Conservation (phyloP, 1,140 invertebrate species). For the Lutraria rhynchaena region DNA sequence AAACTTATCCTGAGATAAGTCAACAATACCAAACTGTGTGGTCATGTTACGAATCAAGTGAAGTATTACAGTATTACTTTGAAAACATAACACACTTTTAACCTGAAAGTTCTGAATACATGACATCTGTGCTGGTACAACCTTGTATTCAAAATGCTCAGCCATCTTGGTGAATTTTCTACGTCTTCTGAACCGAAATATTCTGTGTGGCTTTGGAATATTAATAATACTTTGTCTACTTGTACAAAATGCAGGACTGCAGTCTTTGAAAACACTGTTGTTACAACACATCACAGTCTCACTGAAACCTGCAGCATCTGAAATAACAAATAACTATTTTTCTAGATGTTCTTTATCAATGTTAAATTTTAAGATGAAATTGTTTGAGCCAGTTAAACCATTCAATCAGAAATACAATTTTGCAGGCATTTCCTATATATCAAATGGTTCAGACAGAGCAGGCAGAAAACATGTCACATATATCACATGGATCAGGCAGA, state of each 20-base stretch:
- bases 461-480: no score
- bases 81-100: slow-evolving; percentile 80
- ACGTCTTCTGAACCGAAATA: slow-evolving; percentile 79
- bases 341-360: no score
- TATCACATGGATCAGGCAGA: no score
- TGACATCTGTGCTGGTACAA: slow-evolving; percentile 81
- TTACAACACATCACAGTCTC: slow-evolving; percentile 79
- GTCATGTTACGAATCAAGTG: slow-evolving; percentile 80
- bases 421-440: no score
- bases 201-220: slow-evolving; percentile 76
- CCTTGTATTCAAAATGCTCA: slow-evolving; percentile 82
- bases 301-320: slow-evolving; percentile 80
- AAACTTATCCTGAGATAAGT: slow-evolving; percentile 79
- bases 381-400: no score
- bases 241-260: slow-evolving; percentile 80
- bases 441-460: no score
- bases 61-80: slow-evolving; percentile 76
- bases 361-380: not conserved
- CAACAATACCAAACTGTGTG: slow-evolving; percentile 81
- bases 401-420: no score
- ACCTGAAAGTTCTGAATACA: slow-evolving; percentile 82
- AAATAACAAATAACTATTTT: slow-evolving; percentile 20
- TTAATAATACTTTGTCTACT: slow-evolving; percentile 81
- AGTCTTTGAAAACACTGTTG: slow-evolving; percentile 80
- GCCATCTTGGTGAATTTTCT: slow-evolving; percentile 82